Evolutionary conservation across 2,888 invertebrate species (phyloP).

Genomic region (Watsonalla binaria): DNA sequence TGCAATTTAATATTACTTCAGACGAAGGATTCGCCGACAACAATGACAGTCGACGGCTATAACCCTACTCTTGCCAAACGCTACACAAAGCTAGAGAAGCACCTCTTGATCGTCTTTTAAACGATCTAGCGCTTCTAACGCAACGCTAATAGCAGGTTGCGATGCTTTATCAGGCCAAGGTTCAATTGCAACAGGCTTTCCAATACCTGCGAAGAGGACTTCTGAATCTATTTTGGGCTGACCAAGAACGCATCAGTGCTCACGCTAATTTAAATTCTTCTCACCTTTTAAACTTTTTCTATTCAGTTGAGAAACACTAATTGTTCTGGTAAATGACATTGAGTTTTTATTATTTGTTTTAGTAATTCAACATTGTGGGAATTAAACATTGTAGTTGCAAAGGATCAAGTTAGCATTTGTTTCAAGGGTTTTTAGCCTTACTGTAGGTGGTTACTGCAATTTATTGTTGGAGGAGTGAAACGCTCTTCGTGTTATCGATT

Average conservation of each 20-base stretch:
- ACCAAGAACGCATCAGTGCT: slow-evolving; percentile 38
- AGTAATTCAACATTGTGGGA: slow-evolving; percentile 1
- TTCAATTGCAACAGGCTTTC: slow-evolving; percentile 68
- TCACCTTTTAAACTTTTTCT: slow-evolving; percentile 64
- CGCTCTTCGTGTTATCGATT: too few relatives aligned
- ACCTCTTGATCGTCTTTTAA: slow-evolving; percentile 73
- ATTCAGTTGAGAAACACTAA: slow-evolving; percentile 49
- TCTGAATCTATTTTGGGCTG: slow-evolving; percentile 44
- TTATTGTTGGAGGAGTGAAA: too few relatives aligned
- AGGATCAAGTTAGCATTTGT: not conserved
- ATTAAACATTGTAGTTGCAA: slow-evolving; percentile 8
- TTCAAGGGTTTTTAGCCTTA: too few relatives aligned
- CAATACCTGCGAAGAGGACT: slow-evolving; percentile 61
- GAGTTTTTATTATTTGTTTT: slow-evolving; percentile 17
- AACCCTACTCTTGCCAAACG: slow-evolving; percentile 65
- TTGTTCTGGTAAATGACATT: slow-evolving; percentile 40
- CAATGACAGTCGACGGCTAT: slow-evolving; percentile 49
- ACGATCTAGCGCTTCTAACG: slow-evolving; percentile 66
- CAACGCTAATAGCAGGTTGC: slow-evolving; percentile 63
- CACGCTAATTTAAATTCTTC: slow-evolving; percentile 61
- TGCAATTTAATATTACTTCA: slow-evolving; percentile 64
- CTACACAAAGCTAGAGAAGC: slow-evolving; percentile 61
- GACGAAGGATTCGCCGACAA: slow-evolving; percentile 49
- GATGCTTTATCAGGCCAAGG: slow-evolving; percentile 68
- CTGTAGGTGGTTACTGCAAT: too few relatives aligned